These are phyloP conservation scores for Oceanites oceanicus DNA, from an alignment of 2,113 vertebrate genomes.

Conservation along the genomic window DNA sequence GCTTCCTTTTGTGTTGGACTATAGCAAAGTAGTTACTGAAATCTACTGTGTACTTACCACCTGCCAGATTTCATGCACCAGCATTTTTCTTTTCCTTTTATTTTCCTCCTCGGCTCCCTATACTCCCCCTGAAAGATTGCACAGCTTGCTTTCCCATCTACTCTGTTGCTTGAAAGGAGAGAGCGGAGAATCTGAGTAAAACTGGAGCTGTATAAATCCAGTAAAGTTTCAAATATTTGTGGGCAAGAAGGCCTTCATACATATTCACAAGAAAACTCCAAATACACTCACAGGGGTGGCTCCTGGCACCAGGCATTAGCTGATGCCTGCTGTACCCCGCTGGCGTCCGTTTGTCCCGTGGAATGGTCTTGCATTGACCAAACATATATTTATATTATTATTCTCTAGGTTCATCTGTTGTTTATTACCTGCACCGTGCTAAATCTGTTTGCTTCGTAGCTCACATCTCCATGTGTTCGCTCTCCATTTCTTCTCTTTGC, in stretches of 20 bases:
- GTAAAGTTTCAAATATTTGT: neutral
- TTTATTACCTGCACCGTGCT: fast-evolving
- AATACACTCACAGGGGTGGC: no score
- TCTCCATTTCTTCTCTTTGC: neutral
- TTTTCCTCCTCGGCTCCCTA: neutral
- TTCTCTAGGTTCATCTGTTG: neutral
- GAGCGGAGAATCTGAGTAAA: neutral
- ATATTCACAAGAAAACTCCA: neutral
- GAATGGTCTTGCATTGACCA: neutral
- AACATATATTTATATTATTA: neutral
- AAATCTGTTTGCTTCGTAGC: neutral
- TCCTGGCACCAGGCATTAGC: neutral
- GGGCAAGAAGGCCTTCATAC: neutral
- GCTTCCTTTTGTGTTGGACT: neutral
- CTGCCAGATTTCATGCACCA: neutral
- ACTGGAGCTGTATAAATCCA: neutral
- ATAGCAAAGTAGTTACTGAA: neutral
- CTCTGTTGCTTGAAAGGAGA: neutral
- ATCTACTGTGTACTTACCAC: neutral
- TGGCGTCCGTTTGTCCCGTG: neutral
- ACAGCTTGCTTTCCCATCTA: neutral
- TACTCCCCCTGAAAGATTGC: neutral
- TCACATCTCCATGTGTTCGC: neutral
- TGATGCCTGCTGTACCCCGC: neutral
- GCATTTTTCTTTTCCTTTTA: neutral